These are phyloP conservation scores for Desmodus rotundus DNA, from an alignment of 2,113 vertebrate genomes.

Conservation along the genomic window DNA sequence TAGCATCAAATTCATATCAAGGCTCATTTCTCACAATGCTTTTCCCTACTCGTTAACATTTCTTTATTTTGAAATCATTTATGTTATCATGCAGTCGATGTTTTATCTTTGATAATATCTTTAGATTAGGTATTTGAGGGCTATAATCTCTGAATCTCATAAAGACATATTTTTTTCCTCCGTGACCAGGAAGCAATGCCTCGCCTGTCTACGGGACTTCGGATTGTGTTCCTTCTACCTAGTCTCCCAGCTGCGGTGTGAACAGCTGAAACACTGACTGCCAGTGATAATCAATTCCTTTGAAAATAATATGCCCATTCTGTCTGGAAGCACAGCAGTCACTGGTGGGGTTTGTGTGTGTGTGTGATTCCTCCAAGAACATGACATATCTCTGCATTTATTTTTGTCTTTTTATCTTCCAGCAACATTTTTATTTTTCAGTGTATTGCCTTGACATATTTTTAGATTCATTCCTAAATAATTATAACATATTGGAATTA, in stretches of 20 bases:
- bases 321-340: not conserved
- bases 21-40: not conserved
- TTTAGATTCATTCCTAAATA: not conserved
- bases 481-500: not conserved
- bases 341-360: not conserved
- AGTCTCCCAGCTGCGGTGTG: not conserved
- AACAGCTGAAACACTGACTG: not conserved
- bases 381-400: not conserved
- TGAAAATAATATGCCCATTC: not conserved
- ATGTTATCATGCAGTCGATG: not conserved
- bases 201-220: not conserved
- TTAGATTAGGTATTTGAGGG: not conserved
- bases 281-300: not conserved
- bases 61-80: not conserved
- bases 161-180: not conserved
- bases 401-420: not conserved
- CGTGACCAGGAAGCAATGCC: not conserved
- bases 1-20: not conserved
- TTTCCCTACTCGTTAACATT: not conserved
- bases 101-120: not conserved
- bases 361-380: not conserved
- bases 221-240: not conserved
- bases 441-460: not conserved
- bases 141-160: not conserved
- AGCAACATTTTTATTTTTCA: not conserved